Percentiles rank a stretch among this genome's conserved stretches.
phyloP scores from a whole-genome alignment of 2,113 vertebrate genomes.

The Scomber scombrus region DNA sequence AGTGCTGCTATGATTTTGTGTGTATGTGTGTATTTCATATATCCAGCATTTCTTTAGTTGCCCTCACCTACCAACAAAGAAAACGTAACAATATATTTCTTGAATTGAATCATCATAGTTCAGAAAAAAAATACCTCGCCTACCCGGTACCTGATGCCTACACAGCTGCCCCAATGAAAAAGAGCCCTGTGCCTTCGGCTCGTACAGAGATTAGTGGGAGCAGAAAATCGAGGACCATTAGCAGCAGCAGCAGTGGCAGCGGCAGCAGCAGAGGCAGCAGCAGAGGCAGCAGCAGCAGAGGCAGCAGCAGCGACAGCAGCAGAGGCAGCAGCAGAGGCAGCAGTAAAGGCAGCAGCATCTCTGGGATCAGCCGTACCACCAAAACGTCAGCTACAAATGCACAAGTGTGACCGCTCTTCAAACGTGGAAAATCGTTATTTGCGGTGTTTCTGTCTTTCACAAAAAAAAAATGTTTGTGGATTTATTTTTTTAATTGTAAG shows the following conservation, averaged over 20 bases:
- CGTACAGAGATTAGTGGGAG: constrained; percentile 39
- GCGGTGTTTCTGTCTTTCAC: background rate
- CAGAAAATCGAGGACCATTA: constrained; percentile 51
- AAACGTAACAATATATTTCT: constrained; percentile 19
- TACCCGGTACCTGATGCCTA: constrained; percentile 50
- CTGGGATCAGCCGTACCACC: constrained; percentile 49
- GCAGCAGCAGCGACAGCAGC: constrained; percentile 61
- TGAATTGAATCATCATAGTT: constrained; percentile 52
- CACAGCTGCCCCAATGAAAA: constrained; percentile 37
- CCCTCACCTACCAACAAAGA: background rate
- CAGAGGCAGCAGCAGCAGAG: constrained; percentile 31
- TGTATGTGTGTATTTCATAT: too few species aligned
- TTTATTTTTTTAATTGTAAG: background rate
- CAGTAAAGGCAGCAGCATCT: constrained; percentile 66
- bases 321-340: constrained; percentile 27
- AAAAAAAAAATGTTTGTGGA: too few species aligned
- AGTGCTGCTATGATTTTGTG: background rate
- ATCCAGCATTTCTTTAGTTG: background rate
- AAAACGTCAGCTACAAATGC: constrained; percentile 83
- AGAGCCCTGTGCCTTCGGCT: constrained; percentile 34
- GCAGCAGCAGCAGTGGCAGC: constrained; percentile 42
- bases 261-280: background rate
- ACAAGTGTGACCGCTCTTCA: constrained; percentile 84
- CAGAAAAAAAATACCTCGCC: constrained; percentile 28
- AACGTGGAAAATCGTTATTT: background rate